Conservation (phyloP, 92 coral and sea anemone species). For the Hydrozoanthus gracilis region DNA sequence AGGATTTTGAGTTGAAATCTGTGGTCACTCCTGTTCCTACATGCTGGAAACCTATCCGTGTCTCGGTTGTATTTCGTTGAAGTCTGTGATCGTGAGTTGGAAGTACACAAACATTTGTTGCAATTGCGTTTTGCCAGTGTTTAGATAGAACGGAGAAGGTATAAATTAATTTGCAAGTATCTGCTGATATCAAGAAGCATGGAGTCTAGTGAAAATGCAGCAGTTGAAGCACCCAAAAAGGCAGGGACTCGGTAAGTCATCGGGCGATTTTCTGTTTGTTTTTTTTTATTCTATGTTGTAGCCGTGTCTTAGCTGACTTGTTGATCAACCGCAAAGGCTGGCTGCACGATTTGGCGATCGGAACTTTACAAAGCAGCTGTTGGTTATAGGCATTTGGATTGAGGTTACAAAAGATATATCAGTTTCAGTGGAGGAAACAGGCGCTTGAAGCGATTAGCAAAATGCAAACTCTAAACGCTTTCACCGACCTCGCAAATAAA, state of each 20-base stretch:
- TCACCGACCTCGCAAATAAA: too few relatives aligned
- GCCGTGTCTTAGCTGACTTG: slow-evolving; percentile 7
- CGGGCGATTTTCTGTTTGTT: not conserved
- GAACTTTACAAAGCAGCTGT: not conserved
- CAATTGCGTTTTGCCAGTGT: slow-evolving; percentile 1
- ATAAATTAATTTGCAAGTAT: not conserved
- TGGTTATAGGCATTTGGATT: not conserved
- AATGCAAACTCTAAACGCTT: too few relatives aligned
- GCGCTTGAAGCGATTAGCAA: too few relatives aligned
- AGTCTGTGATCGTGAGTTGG: not conserved
- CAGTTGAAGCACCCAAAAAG: slow-evolving; percentile 76
- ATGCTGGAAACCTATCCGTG: slow-evolving; percentile 6
- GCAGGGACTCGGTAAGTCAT: slow-evolving; percentile 85
- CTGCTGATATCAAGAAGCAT: slow-evolving; percentile 7
- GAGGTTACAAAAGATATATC: not conserved
- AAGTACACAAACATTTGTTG: slow-evolving; percentile 19
- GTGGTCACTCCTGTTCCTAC: not conserved
- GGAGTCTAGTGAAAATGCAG: slow-evolving; percentile 31
- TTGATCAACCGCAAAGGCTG: slow-evolving; percentile 33
- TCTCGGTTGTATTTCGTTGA: not conserved
- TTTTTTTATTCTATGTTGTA: slow-evolving; percentile 19
- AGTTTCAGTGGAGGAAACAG: not conserved
- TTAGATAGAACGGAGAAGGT: not conserved
- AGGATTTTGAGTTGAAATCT: not conserved
- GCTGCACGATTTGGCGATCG: not conserved